Base-by-base conservation (phyloP, 2,113 vertebrate genomes). In the Motacilla tschutschensis region DNA sequence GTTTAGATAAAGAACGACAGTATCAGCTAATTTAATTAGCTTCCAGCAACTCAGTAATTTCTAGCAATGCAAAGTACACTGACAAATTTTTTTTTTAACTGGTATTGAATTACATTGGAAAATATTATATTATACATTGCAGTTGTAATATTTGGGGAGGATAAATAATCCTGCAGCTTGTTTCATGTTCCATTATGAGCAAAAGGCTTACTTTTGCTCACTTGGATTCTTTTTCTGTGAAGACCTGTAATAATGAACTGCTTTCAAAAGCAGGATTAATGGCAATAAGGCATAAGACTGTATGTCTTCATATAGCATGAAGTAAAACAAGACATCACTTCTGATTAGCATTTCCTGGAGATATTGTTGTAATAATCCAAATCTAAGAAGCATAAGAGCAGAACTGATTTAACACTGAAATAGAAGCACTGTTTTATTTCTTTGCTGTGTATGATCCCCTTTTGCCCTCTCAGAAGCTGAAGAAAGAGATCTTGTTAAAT, bases 1-100 rank as follows among this genome's bases (percentile, higher is more conserved):
- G 59, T 91, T 95, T 92, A 94, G 76, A 88, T 89, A 93, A 95
- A 94, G 25, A 94, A 85, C 14, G 83, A 85, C 71, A 87, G 41
- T 84, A 94, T 62, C 64, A 90, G 87, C 51, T 93, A 89, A 93
- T 94, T 92, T 92, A 93, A 93, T 95, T 93, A 91, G 33, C 38
- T 84, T 80, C 64, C 63, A 88, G 85, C 58, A 89, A 84, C 75
- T 95, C 47, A 66, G 31, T 92, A 94, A 70, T 88, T 92, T 95
- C 71, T 87, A 89, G 82, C 0, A 0, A 83, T 35, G 77, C 51
- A 69, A 92, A 85, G 46, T 59, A 87, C 57, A 65, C 29, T 69
- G 77, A 55, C 85, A 84, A 76, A 64, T 88, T 87, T 88, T 92
- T 88, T 93, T 88, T 93, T 88, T 5, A 72, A 85, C 81, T 74